Evolutionary conservation across 1,140 invertebrate species (phyloP).

Genomic region (Holcopasites calliopsidis): DNA sequence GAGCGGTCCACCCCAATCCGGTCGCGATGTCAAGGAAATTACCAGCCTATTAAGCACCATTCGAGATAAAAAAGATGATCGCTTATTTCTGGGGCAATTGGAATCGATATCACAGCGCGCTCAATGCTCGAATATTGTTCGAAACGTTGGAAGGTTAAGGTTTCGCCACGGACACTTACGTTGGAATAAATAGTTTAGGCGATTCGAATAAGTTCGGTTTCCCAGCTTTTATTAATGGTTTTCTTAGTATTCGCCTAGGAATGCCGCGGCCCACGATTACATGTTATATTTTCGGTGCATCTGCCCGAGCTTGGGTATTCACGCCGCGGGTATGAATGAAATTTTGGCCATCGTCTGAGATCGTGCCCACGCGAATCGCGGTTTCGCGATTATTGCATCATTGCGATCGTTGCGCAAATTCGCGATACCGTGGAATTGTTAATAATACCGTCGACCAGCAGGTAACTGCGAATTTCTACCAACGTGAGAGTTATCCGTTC

Average conservation of each 20-base stretch:
- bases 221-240: background rate
- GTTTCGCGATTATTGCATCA: too few species aligned
- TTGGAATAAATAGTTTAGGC: too few species aligned
- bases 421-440: background rate
- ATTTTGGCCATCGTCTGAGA: constrained; percentile 35
- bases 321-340: constrained; percentile 48
- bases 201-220: background rate
- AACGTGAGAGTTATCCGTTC: background rate
- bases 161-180: too few species aligned
- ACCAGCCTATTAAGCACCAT: constrained; percentile 8
- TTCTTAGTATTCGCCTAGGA: background rate
- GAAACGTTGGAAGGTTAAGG: too few species aligned
- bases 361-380: constrained; percentile 31
- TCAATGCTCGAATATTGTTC: too few species aligned
- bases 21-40: constrained; percentile 14
- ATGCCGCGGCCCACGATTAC: background rate
- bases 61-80: too few species aligned
- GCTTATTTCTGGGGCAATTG: too few species aligned
- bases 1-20: background rate
- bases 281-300: background rate
- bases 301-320: background rate
- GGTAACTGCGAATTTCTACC: background rate
- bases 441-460: too few species aligned
- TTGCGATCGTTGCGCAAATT: too few species aligned
- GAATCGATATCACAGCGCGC: too few species aligned